phyloP scores from a whole-genome alignment of 2,797 vertebrate genomes.

The Botia almorhae region DNA sequence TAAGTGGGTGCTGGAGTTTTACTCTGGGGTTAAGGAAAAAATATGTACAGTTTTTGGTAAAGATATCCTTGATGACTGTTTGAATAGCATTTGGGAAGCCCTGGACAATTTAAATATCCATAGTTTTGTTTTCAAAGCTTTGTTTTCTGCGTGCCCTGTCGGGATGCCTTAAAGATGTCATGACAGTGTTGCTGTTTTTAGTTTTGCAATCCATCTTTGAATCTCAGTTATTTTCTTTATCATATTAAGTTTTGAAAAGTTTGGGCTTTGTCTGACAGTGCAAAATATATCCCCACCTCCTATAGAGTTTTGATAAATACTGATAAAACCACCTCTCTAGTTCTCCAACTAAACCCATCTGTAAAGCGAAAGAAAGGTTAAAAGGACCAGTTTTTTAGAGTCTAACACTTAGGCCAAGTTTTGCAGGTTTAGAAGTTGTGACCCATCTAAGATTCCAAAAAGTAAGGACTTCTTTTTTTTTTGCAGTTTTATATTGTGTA shows the following conservation, averaged over 20 bases:
- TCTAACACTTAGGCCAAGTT: constrained; percentile 18
- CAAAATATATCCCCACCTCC: not conserved
- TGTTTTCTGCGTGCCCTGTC: not conserved
- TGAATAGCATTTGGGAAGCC: not conserved
- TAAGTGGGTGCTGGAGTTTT: constrained; percentile 74
- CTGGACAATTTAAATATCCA: not conserved
- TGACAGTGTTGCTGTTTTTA: constrained; percentile 13
- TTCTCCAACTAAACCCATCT: constrained; percentile 5
- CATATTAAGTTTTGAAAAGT: constrained; percentile 4
- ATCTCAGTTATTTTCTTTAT: constrained; percentile 9
- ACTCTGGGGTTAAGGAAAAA: constrained; percentile 85
- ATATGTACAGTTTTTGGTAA: not conserved
- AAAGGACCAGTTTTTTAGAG: constrained; percentile 48
- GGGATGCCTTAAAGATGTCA: constrained; percentile 11
- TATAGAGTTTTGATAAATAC: constrained; percentile 28
- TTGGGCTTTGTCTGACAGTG: constrained; percentile 3
- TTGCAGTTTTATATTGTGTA: constrained; percentile 17
- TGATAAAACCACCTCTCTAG: not conserved
- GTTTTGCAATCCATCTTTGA: constrained; percentile 4
- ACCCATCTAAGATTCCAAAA: not conserved
- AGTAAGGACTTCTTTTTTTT: not conserved
- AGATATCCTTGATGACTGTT: not conserved
- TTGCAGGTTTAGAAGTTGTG: constrained; percentile 3
- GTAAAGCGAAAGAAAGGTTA: constrained; percentile 26
- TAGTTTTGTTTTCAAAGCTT: not conserved